These are phyloP conservation scores for Phrynocephalus versicolor DNA, from an alignment of 2,113 vertebrate genomes.

Conservation along the genomic window DNA sequence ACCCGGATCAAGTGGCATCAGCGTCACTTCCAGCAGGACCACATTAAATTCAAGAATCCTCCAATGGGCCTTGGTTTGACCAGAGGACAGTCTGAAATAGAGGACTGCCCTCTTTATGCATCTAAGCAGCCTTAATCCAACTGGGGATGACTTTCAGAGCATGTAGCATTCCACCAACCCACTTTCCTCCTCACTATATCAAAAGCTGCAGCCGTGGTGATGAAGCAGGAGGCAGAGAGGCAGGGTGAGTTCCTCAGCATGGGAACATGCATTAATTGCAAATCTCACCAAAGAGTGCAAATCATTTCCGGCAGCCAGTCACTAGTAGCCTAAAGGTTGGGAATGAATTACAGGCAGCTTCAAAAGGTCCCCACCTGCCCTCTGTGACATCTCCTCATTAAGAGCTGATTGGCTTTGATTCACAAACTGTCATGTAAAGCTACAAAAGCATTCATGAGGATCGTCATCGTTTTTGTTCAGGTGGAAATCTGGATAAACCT, in stretches of 20 bases:
- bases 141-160: neutral
- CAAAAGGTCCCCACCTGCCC: constrained; percentile 12
- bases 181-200: neutral
- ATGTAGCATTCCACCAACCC: neutral
- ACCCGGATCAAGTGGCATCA: no score
- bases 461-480: neutral
- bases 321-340: constrained; percentile 1
- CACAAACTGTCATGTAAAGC: neutral
- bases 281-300: neutral
- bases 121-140: neutral
- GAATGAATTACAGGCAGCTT: constrained; percentile 5
- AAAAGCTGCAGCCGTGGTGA: neutral
- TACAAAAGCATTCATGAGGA: neutral
- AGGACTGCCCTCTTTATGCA: neutral
- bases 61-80: no score
- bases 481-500: neutral
- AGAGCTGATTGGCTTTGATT: constrained; percentile 2
- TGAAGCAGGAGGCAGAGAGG: neutral
- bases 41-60: no score
- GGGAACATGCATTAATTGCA: neutral
- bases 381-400: constrained; percentile 10
- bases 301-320: neutral
- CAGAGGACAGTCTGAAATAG: neutral
- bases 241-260: neutral
- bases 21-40: no score